phyloP scores from a whole-genome alignment of 2,888 invertebrate genomes.

The Sclerodermus sp. region DNA sequence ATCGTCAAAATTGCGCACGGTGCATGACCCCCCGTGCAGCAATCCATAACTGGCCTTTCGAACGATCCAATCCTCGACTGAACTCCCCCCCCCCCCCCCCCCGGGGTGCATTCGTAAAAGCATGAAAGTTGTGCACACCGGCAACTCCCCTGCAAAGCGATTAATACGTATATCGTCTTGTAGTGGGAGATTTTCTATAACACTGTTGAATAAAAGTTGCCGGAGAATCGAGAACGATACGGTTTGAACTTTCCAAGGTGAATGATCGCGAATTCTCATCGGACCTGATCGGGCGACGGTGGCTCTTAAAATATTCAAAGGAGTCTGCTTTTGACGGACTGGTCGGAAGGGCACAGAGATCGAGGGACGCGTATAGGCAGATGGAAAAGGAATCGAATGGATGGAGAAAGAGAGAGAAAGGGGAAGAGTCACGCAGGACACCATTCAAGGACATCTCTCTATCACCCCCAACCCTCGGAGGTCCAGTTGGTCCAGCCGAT shows the following conservation, averaged over 20 bases:
- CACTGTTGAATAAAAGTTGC: too few species aligned
- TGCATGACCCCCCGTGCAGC: too few species aligned
- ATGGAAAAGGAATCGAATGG: neutral
- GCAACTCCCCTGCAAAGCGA: too few species aligned
- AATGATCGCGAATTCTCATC: constrained; percentile 8
- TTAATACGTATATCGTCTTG: too few species aligned
- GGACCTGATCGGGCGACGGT: constrained; percentile 6
- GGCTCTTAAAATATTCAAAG: constrained; percentile 33
- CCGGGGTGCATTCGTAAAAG: too few species aligned
- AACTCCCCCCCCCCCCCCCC: too few species aligned
- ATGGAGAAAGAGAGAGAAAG: neutral
- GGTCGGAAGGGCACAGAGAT: constrained; percentile 17
- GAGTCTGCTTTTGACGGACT: constrained; percentile 27
- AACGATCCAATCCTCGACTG: too few species aligned
- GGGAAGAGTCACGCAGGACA: constrained; percentile 20
- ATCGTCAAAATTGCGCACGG: too few species aligned
- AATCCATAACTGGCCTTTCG: too few species aligned
- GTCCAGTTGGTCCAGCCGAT: constrained; percentile 16
- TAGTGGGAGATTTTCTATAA: too few species aligned
- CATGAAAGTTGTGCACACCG: too few species aligned
- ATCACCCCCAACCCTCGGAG: constrained; percentile 11
- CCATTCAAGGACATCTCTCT: too few species aligned
- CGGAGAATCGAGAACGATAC: neutral
- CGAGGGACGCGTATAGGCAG: neutral
- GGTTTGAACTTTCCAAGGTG: constrained; percentile 10